Percentiles rank a stretch among this genome's conserved stretches.
phyloP scores from a whole-genome alignment of 2,113 vertebrate species.

The Malurus alboscapulatus region DNA sequence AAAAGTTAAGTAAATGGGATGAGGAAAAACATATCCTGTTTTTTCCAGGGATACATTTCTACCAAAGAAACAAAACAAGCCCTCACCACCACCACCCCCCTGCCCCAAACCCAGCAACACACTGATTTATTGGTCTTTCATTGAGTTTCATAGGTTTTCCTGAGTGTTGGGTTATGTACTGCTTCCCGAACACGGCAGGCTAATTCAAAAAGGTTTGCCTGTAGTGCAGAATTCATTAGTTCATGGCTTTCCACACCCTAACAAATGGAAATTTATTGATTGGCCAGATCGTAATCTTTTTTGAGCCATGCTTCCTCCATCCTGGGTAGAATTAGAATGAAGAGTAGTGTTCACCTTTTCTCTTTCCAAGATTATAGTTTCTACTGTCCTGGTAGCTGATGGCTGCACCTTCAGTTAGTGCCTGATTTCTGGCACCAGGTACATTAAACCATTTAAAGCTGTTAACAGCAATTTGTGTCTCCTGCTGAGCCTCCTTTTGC shows the following conservation, averaged over 20 bases:
- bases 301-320: not conserved
- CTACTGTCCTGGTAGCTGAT: not conserved
- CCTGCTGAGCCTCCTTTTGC: not conserved
- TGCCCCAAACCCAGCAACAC: not conserved
- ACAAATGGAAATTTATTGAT: not conserved
- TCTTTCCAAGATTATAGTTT: not conserved
- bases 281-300: not conserved
- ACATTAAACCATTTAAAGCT: not conserved
- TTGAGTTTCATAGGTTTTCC: not conserved
- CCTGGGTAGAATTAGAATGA: not conserved
- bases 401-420: not conserved
- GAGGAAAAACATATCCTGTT: not conserved
- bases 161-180: not conserved
- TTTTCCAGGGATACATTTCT: not conserved
- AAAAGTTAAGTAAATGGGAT: not conserved
- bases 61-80: not conserved
- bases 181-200: fast-evolving
- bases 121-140: not conserved
- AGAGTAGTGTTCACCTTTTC: not conserved
- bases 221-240: not conserved
- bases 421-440: not conserved
- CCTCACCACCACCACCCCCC: too few relatives aligned
- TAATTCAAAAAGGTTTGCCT: not conserved
- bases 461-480: not conserved
- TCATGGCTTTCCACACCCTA: not conserved